A percentile compares a stretch with the other conserved stretches of the same genome.
phyloP scores from a whole-genome alignment of 2,888 invertebrate genomes.

The Dynastes tityus region DNA sequence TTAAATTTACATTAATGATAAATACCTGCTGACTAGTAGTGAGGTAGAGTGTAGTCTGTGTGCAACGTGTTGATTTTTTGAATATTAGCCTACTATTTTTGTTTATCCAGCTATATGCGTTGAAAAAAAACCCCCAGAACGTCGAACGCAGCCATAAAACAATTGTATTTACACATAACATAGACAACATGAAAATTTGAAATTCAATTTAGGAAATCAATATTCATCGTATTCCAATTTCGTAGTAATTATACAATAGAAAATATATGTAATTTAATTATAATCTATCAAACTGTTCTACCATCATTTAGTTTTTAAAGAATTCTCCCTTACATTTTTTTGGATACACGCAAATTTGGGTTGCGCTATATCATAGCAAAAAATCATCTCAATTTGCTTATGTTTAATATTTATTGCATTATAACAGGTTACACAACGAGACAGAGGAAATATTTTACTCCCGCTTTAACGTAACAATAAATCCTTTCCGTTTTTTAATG shows the following conservation, averaged over 20 bases:
- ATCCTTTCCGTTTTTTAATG: constrained; percentile 19
- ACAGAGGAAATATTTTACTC: constrained; percentile 10
- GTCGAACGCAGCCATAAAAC: background rate
- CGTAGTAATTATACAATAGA: background rate
- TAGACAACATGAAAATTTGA: background rate
- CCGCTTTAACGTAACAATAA: constrained; percentile 11
- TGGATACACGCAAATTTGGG: background rate
- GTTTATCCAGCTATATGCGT: background rate
- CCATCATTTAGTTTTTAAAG: background rate
- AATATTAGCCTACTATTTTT: constrained; percentile 15
- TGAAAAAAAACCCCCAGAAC: background rate
- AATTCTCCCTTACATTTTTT: background rate
- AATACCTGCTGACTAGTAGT: background rate
- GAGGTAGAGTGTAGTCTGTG: background rate
- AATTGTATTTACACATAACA: background rate
- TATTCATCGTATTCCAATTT: constrained; percentile 3
- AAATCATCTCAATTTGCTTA: background rate
- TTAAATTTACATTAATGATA: constrained; percentile 32
- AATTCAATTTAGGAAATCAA: constrained; percentile 5
- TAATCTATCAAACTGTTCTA: background rate
- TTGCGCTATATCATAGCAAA: background rate
- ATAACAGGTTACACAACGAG: background rate
- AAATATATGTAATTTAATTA: background rate
- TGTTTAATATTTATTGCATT: constrained; percentile 1
- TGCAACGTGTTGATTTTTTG: constrained; percentile 19